phyloP scores from a whole-genome alignment of 2,888 invertebrate genomes.

The Stenodema calcarata region DNA sequence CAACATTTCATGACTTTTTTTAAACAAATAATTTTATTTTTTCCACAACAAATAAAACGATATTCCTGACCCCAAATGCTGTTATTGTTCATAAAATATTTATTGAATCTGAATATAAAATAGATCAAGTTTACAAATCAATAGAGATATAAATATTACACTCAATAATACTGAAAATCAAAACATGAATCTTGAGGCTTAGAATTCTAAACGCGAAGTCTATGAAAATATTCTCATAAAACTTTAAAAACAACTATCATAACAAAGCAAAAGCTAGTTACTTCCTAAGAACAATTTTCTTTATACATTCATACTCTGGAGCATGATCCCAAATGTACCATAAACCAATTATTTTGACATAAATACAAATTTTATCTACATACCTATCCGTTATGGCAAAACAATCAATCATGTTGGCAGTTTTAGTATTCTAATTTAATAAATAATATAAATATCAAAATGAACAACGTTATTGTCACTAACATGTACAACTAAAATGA shows the following conservation, averaged over 20 bases:
- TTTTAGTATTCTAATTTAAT: slow-evolving; percentile 52
- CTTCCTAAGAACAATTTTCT: background rate
- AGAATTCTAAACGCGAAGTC: background rate
- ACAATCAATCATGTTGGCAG: slow-evolving; percentile 51
- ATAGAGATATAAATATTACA: slow-evolving; percentile 45
- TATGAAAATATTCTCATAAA: slow-evolving; percentile 34
- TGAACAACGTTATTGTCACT: slow-evolving; percentile 55
- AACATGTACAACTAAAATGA: slow-evolving; percentile 48
- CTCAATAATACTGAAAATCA: slow-evolving; percentile 48
- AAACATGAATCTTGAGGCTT: slow-evolving; percentile 15
- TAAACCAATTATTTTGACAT: slow-evolving; percentile 29
- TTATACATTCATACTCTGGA: slow-evolving; percentile 38
- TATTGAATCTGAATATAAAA: slow-evolving; percentile 46
- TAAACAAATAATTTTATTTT: slow-evolving; percentile 51
- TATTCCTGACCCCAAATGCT: slow-evolving; percentile 31
- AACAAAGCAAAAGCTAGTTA: slow-evolving; percentile 42
- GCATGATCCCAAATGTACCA: slow-evolving; percentile 27
- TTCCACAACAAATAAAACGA: slow-evolving; percentile 50
- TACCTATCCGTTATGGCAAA: slow-evolving; percentile 35
- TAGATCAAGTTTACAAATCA: slow-evolving; percentile 39
- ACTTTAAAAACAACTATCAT: slow-evolving; percentile 9
- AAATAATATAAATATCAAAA: slow-evolving; percentile 41
- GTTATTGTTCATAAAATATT: slow-evolving; percentile 44
- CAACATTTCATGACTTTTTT: slow-evolving; percentile 24
- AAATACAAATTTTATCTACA: slow-evolving; percentile 43